A percentile compares a stretch with the other conserved stretches of the same genome.
Evolutionary conservation across 2,797 vertebrate species (phyloP).

Genomic region (Peromyscus attwateri): DNA sequence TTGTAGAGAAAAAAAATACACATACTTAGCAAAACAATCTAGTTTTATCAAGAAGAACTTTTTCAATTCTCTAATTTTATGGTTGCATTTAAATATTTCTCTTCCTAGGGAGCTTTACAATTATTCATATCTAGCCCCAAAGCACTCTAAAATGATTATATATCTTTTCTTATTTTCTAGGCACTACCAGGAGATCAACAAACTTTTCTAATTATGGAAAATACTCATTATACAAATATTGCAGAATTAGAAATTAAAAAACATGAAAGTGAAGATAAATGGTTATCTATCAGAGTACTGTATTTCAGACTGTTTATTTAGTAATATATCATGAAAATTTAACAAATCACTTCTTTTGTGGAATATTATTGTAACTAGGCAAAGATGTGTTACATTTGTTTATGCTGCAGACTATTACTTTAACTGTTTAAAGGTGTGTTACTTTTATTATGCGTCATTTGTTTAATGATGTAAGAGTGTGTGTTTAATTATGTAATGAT

Average conservation of each 20-base stretch:
- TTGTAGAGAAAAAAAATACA: constrained; percentile 13
- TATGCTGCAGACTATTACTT: background rate
- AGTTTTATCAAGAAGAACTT: background rate
- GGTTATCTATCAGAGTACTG: background rate
- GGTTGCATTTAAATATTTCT: background rate
- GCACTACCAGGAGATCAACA: background rate
- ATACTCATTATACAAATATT: background rate
- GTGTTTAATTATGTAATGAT: background rate
- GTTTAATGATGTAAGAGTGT: background rate
- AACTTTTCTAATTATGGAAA: constrained; percentile 35
- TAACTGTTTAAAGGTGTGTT: background rate
- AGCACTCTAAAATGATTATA: background rate
- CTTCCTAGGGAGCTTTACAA: constrained; percentile 12
- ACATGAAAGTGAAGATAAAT: background rate
- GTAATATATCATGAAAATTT: background rate
- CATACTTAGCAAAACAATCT: constrained; percentile 58
- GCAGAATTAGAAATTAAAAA: constrained; percentile 45
- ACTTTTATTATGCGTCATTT: background rate
- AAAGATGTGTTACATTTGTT: background rate
- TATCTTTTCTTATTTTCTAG: constrained; percentile 20
- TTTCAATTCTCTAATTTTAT: constrained; percentile 17
- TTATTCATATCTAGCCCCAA: constrained; percentile 16
- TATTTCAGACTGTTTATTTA: constrained; percentile 28
- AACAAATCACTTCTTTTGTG: background rate
- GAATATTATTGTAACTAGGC: background rate